Evolutionary conservation across 2,113 vertebrate species (phyloP).

Genomic region (Calonectris borealis): DNA sequence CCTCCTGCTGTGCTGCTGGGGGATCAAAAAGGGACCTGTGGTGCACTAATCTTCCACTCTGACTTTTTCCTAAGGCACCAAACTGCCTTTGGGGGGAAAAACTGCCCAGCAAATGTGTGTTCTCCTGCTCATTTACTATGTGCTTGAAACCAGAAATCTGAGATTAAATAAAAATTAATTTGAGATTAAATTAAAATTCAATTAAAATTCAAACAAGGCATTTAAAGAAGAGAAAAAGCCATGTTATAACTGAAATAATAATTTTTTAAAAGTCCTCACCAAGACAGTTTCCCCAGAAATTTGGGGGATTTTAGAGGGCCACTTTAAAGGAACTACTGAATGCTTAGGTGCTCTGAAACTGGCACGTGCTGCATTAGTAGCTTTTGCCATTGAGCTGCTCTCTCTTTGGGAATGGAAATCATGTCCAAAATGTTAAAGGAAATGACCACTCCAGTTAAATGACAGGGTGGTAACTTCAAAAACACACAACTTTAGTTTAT

Average conservation of each 20-base stretch:
- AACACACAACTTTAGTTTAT: background rate
- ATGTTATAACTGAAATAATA: background rate
- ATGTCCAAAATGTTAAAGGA: background rate
- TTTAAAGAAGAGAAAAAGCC: background rate
- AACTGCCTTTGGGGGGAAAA: background rate
- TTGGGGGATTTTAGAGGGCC: background rate
- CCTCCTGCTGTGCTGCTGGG: background rate
- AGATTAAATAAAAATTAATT: background rate
- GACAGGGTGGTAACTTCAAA: constrained; percentile 11
- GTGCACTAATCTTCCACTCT: background rate
- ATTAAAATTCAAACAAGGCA: background rate
- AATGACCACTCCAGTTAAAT: constrained; percentile 1
- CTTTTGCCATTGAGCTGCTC: background rate
- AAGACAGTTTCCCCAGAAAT: background rate
- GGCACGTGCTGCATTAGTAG: background rate
- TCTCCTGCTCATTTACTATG: background rate
- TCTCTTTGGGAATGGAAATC: background rate
- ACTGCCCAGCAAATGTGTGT: background rate
- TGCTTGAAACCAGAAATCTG: background rate
- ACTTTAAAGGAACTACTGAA: background rate
- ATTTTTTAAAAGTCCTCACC: background rate
- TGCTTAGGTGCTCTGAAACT: background rate
- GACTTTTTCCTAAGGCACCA: background rate
- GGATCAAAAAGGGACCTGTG: background rate
- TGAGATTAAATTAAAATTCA: background rate